Conservation (phyloP, 2,113 vertebrate genomes). For the Seriola rivoliana region DNA sequence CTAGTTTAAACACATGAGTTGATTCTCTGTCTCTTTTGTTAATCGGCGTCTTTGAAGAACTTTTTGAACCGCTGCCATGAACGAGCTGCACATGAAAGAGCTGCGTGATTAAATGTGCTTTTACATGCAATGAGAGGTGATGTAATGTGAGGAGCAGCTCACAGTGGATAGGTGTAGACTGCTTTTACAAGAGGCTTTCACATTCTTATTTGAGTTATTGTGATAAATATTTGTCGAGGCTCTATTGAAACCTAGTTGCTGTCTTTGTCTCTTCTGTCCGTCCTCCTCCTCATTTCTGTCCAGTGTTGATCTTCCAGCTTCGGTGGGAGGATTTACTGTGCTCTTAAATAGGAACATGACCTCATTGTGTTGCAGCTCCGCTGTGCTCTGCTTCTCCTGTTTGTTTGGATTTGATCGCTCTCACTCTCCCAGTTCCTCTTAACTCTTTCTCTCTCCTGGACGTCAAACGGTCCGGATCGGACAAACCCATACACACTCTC, state of each 20-base stretch:
- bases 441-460: slow-evolving; percentile 17
- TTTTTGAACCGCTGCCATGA: too few species aligned
- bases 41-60: too few species aligned
- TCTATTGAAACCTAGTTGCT: background rate
- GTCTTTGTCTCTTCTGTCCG: slow-evolving; percentile 8
- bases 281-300: background rate
- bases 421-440: slow-evolving; percentile 51
- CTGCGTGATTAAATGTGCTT: too few species aligned
- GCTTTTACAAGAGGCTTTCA: too few species aligned
- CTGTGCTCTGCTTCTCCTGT: slow-evolving; percentile 60
- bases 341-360: slow-evolving; percentile 61
- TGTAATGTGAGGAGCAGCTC: too few species aligned
- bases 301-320: slow-evolving; percentile 47
- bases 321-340: slow-evolving; percentile 47
- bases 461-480: background rate
- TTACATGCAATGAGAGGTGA: too few species aligned
- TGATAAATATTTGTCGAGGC: background rate
- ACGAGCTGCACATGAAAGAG: too few species aligned
- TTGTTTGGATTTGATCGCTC: slow-evolving; percentile 60
- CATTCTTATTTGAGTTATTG: too few species aligned
- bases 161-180: background rate
- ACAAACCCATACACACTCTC: background rate
- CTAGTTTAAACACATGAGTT: too few species aligned
- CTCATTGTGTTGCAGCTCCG: slow-evolving; percentile 61
- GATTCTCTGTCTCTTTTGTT: too few species aligned